Base-by-base conservation (phyloP, 2,888 invertebrate genomes). In the Unio pictorum region DNA sequence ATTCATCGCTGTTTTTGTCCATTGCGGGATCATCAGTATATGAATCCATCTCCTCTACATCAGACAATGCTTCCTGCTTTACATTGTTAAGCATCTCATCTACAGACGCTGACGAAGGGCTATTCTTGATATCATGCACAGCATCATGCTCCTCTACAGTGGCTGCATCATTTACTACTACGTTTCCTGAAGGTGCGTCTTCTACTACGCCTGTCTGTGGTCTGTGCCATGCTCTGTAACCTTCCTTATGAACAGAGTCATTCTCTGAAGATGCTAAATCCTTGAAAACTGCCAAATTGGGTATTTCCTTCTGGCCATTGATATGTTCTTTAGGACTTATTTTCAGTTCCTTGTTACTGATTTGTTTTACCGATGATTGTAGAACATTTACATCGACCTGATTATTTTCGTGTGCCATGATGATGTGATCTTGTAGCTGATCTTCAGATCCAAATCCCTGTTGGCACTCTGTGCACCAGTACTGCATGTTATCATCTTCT, bases 401-500 rank as follows among this genome's bases (percentile, higher is more conserved):
- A 23, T 58, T 58, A 18, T 28, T 18, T 68, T 84, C 84, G 54
- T 85, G 85, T 26, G 76, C 77, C 55, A 67, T 66, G 3, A 67
- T 64, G 55, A 85, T 84, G 61, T 85, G 85, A 18, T 75, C 75
- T 17, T 80, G 75, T 7, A 85, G 71, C n/a, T 71, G 61, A 55
- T 75, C 71, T 64, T 84, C 84, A 11, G 81, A 76, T 23, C 73
- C 78, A 60, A 84, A 85, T 1, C 85, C 85, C 17, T 79, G 75
- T 55, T 82, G 80, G 66, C 85, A 85, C 72, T 84, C 85, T 3
- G 83, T 78, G 65, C 85, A 85, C 83, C 83, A 85, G 67, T 84
- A 84, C 30, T 84, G 81, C 55, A 73, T 71, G 8, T 73, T 74
- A 23, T 74, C 66, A 34, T 55, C 26, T 18, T 34, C 63, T n/a